Base-by-base conservation (phyloP, 1,140 invertebrate species). In the Macrobrachium rosenbergii region DNA sequence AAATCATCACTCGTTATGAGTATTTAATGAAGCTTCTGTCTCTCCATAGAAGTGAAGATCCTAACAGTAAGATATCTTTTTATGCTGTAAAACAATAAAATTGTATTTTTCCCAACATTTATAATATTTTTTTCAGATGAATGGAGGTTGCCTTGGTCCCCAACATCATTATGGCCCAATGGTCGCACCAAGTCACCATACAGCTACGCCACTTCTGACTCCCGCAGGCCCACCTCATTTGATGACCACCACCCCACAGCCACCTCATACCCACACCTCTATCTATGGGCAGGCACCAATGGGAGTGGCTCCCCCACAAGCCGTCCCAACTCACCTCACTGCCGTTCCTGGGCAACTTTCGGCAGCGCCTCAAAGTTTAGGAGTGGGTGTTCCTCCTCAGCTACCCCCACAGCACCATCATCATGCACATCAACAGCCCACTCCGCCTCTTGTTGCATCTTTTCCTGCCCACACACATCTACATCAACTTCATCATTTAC, bases 401-500 rank as follows among this genome's bases (percentile, higher is more conserved):
- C 60, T 87, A 23, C 85, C 85, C 28, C 85, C 85, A 11, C 85
- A 87, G 59, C 85, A 87, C 78, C 85, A 87, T 72, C 85, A 87
- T 45, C 85, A 87, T 67, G 72, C 85, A 21, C 85, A 87, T 69
- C 78, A 80, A 37, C 85, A 87, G 63, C 85, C 85, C 14, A 87
- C 85, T 45, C 86, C 86, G 21, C 80, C 86, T 59, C 69, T 88
- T 21, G 86, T 88, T n/a, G 82, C 86, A 19, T 81, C 86, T 17
- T 88, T 88, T 75, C 86, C 80, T 43, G 86, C 86, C 60, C 86
- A 88, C 37, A 83, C 86, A 43, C 86, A 88, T 73, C 80, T 88
- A 43, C 86, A 88, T 77, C 81, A 88, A 82, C 86, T 88, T 43
- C 86, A 88, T 83, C 86, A 88, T 69, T 72, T 88, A 78, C 86